phyloP scores from a whole-genome alignment of 2,888 invertebrate species.

The Microdon myrmicae region DNA sequence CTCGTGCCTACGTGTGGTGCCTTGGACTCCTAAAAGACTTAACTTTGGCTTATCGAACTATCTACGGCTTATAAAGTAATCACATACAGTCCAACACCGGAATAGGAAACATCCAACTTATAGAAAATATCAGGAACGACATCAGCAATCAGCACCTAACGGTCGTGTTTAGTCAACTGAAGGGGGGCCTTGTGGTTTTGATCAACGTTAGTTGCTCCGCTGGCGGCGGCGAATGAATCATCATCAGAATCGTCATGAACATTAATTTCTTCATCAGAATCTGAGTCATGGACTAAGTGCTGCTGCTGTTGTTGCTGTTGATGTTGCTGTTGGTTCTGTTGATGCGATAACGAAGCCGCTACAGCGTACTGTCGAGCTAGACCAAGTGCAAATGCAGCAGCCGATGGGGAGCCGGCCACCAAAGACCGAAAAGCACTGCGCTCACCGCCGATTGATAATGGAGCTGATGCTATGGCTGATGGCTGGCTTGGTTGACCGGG shows the following conservation, averaged over 20 bases:
- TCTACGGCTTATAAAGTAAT: conserved; percentile 40
- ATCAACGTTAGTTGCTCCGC: conserved; percentile 52
- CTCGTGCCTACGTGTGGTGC: no score
- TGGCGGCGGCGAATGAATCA: conserved; percentile 53
- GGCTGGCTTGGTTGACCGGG: conserved; percentile 55
- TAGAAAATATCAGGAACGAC: conserved; percentile 2
- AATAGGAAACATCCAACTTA: conserved; percentile 2
- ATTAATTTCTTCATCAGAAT: conserved; percentile 80
- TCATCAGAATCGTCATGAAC: conserved; percentile 75
- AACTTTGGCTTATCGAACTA: no score
- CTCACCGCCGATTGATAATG: conserved; percentile 83
- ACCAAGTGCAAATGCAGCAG: conserved; percentile 69
- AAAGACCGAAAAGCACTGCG: conserved; percentile 88
- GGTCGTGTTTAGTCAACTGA: conserved; percentile 66
- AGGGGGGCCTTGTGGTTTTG: conserved; percentile 56
- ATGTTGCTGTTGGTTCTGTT: conserved; percentile 63
- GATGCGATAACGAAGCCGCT: conserved; percentile 64
- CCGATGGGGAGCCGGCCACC: conserved; percentile 74
- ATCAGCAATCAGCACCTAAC: conserved; percentile 46
- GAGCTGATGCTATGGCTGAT: conserved; percentile 60
- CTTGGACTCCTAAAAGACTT: no score
- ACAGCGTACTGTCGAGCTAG: conserved; percentile 63
- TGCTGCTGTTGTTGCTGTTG: conserved; percentile 29
- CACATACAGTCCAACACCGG: conserved; percentile 51
- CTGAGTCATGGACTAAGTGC: conserved; percentile 58